Percentiles rank a stretch among this genome's conserved stretches.
Evolutionary conservation across 1,140 invertebrate genomes (phyloP).

Genomic region (Muscidifurax raptorellus): DNA sequence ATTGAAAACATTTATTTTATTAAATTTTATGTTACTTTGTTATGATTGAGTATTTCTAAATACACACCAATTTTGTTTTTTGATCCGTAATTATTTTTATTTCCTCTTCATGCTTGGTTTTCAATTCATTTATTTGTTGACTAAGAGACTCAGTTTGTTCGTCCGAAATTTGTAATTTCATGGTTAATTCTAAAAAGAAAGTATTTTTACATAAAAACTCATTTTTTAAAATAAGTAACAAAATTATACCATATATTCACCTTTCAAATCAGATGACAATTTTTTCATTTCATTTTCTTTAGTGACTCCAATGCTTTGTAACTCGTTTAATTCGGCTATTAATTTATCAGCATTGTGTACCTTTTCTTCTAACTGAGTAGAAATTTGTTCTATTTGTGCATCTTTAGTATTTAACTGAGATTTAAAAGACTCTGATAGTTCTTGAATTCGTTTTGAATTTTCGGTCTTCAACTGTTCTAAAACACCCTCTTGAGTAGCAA

Average conservation of each 20-base stretch:
- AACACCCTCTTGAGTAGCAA: constrained; percentile 54
- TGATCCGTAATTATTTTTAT: constrained; percentile 57
- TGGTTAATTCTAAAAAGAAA: constrained; percentile 57
- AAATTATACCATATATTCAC: constrained; percentile 50
- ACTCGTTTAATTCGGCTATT: constrained; percentile 66
- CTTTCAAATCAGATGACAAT: constrained; percentile 60
- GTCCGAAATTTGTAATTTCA: constrained; percentile 56
- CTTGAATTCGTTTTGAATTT: constrained; percentile 75
- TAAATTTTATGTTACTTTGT: neutral
- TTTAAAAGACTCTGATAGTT: constrained; percentile 69
- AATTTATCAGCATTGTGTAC: constrained; percentile 74
- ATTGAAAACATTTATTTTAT: constrained; percentile 20
- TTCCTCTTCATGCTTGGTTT: constrained; percentile 50
- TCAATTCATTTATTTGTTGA: constrained; percentile 57
- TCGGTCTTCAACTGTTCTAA: constrained; percentile 66
- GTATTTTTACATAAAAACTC: constrained; percentile 15
- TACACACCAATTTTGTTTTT: constrained; percentile 62
- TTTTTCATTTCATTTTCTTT: constrained; percentile 63
- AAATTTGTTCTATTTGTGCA: constrained; percentile 69
- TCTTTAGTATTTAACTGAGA: constrained; percentile 75
- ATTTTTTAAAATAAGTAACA: neutral
- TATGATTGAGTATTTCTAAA: neutral
- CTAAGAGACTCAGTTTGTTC: constrained; percentile 56
- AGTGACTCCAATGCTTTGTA: constrained; percentile 54
- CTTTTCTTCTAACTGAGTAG: constrained; percentile 68